These are phyloP conservation scores for Cricetomys ansorgei DNA, from an alignment of 2,113 vertebrate species.

Conservation along the genomic window DNA sequence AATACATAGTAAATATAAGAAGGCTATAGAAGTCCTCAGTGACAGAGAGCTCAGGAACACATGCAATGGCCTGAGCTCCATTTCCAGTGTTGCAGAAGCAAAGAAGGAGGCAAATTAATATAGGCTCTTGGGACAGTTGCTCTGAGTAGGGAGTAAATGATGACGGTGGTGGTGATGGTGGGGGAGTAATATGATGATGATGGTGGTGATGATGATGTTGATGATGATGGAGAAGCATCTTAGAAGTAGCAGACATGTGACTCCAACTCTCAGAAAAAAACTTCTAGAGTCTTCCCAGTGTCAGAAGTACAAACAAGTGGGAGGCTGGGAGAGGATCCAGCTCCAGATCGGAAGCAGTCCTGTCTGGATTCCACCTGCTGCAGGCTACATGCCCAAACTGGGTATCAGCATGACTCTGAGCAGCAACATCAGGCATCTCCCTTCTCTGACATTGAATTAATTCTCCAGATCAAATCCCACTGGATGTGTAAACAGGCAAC, in stretches of 20 bases:
- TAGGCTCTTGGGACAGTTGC: not conserved
- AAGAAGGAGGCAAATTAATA: not conserved
- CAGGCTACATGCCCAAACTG: not conserved
- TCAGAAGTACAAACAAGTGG: not conserved
- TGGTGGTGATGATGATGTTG: too few relatives aligned
- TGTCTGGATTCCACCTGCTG: not conserved
- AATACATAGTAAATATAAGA: not conserved
- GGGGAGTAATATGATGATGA: not conserved
- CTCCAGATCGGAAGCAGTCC: not conserved
- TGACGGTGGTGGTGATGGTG: not conserved
- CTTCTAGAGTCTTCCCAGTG: not conserved
- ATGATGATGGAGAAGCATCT: not conserved
- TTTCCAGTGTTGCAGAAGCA: not conserved
- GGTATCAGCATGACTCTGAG: not conserved
- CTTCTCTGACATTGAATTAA: slow-evolving; percentile 43
- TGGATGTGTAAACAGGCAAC: slow-evolving; percentile 40
- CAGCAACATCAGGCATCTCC: not conserved
- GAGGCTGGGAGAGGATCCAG: not conserved
- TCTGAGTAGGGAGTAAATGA: not conserved
- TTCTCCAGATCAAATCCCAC: slow-evolving; percentile 13
- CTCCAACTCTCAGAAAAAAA: not conserved
- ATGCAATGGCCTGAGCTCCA: too few relatives aligned
- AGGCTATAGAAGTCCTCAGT: not conserved
- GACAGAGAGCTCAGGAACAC: not conserved
- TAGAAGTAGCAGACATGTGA: not conserved